Conservation (phyloP, 2,888 invertebrate genomes). For the Pristionchus japonicus region DNA sequence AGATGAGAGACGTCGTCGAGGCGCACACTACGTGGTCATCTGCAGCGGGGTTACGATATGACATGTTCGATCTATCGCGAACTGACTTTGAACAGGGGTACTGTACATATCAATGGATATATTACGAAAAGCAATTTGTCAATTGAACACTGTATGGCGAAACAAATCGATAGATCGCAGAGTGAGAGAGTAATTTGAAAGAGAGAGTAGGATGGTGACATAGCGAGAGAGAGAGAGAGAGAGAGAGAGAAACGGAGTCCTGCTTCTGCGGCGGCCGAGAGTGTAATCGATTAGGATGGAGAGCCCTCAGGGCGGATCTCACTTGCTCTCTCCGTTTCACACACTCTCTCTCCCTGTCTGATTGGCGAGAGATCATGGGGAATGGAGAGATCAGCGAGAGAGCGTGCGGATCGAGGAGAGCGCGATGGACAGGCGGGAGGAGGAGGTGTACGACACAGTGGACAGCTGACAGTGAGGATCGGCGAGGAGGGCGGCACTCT, state of each 20-base stretch:
- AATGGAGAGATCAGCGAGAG: no score
- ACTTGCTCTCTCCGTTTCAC: no score
- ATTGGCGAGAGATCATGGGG: no score
- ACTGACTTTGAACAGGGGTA: no score
- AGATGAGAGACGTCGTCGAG: not conserved
- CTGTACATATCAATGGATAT: no score
- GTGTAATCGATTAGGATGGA: slow-evolving; percentile 34
- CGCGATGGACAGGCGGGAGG: not conserved
- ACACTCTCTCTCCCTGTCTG: no score
- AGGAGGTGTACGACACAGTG: not conserved
- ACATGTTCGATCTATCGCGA: slow-evolving; percentile 10
- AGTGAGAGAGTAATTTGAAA: no score
- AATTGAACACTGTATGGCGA: no score
- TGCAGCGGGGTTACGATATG: not conserved
- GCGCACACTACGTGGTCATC: slow-evolving; percentile 1
- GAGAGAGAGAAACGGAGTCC: slow-evolving; percentile 6
- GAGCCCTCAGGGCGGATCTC: slow-evolving; percentile 9
- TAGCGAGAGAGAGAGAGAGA: not conserved
- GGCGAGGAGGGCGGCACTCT: not conserved
- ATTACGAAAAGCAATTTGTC: no score
- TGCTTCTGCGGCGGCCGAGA: not conserved
- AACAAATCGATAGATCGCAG: no score
- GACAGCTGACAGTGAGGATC: slow-evolving; percentile 32
- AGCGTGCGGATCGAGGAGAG: slow-evolving; percentile 4
- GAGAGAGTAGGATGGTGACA: no score